A percentile compares a stretch with the other conserved stretches of the same genome.
These are phyloP conservation scores for Equus quagga DNA, from an alignment of 2,113 vertebrate species.

Conservation along the genomic window DNA sequence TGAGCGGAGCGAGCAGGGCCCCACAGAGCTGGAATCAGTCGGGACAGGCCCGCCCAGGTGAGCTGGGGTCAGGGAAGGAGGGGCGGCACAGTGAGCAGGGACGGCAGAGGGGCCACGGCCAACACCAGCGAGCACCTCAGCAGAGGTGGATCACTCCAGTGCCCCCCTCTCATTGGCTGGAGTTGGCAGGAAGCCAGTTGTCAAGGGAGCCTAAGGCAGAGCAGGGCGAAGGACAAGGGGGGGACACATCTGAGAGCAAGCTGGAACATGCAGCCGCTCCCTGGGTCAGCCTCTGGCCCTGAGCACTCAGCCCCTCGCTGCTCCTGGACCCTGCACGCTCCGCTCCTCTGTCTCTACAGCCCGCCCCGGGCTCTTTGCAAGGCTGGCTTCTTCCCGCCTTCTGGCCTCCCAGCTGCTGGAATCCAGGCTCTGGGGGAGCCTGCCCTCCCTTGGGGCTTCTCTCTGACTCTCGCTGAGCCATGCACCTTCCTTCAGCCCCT, in stretches of 20 bases:
- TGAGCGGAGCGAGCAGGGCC: not conserved
- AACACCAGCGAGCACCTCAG: rapidly evolving
- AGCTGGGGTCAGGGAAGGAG: not conserved
- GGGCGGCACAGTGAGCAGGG: rapidly evolving
- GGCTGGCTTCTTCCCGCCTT: not conserved
- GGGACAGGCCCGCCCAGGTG: no score
- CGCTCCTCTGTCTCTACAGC: not conserved
- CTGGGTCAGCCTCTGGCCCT: not conserved
- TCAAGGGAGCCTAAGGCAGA: not conserved
- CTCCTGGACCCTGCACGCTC: not conserved
- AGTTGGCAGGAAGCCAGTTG: not conserved
- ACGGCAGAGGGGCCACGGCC: not conserved
- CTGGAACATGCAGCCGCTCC: rapidly evolving
- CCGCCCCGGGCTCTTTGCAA: not conserved
- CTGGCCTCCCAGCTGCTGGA: not conserved
- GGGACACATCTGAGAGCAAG: no score
- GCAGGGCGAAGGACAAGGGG: not conserved
- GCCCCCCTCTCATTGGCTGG: not conserved
- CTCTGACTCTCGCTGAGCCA: not conserved
- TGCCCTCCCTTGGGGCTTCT: no score
- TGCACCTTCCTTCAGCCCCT: not conserved
- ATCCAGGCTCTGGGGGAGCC: not conserved
- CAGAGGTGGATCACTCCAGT: rapidly evolving
- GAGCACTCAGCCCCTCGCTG: not conserved
- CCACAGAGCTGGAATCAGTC: not conserved